phyloP scores from a whole-genome alignment of 2,113 vertebrate species.

The Leucopternis melanops region DNA sequence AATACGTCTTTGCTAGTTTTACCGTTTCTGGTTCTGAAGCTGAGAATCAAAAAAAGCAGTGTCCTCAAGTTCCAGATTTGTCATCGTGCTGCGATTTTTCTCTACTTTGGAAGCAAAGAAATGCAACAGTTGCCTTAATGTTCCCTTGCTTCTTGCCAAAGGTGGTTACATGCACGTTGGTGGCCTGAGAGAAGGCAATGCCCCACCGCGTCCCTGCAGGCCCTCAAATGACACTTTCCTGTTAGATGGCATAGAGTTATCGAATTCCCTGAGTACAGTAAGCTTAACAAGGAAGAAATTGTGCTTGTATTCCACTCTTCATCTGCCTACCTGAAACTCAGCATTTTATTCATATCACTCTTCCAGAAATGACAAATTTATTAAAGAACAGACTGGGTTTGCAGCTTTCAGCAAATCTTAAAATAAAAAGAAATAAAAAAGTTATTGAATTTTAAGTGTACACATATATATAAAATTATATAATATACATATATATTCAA shows the following conservation, averaged over 20 bases:
- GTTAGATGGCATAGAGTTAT: neutral
- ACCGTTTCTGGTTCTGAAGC: neutral
- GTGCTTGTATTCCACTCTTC: neutral
- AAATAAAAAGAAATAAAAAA: neutral
- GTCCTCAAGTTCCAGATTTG: neutral
- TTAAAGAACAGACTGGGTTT: neutral
- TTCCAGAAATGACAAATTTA: neutral
- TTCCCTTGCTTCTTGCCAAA: neutral
- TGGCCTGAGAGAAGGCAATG: neutral
- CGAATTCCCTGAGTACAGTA: neutral
- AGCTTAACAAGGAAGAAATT: neutral
- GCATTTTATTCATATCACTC: neutral
- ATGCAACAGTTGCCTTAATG: neutral
- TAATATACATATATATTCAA: neutral
- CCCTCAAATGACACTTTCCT: neutral
- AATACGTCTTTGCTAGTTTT: neutral
- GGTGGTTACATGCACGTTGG: fast-evolving
- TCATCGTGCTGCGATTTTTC: too few species aligned
- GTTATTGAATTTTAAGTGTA: neutral
- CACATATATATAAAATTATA: neutral
- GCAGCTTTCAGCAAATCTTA: neutral
- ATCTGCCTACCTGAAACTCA: neutral
- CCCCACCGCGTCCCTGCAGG: fast-evolving
- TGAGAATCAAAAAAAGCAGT: neutral
- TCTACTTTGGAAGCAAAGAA: neutral